Conservation (phyloP, 2,888 invertebrate species). For the Hetaerina titia region DNA sequence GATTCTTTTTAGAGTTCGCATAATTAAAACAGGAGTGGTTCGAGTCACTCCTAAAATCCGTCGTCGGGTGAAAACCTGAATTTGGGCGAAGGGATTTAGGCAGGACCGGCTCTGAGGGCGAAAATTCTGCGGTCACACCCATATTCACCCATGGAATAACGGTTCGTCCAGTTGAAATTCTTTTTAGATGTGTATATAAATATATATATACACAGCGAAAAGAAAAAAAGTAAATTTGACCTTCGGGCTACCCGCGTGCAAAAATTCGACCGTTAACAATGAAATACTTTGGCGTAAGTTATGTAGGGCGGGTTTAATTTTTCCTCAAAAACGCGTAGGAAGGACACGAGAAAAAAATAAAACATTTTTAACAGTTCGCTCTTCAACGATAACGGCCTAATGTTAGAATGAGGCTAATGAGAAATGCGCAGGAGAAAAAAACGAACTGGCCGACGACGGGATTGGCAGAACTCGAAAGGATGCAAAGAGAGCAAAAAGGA, state of each 20-base stretch:
- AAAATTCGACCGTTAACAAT: not conserved
- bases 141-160: not conserved
- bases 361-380: not conserved
- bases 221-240: not conserved
- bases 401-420: slow-evolving; percentile 10
- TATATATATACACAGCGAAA: not conserved
- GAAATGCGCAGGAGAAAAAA: not conserved
- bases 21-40: not conserved
- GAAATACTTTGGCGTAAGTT: not conserved
- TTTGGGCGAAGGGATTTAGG: not conserved
- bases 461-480: not conserved
- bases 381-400: not conserved
- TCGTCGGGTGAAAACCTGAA: not conserved
- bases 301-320: not conserved
- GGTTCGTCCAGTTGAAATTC: not conserved
- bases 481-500: slow-evolving; percentile 10
- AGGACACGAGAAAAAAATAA: not conserved
- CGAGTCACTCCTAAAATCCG: not conserved
- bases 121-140: not conserved
- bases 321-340: not conserved
- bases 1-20: not conserved
- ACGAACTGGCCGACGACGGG: not conserved
- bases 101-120: not conserved
- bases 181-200: not conserved
- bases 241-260: not conserved